Conservation (phyloP, 2,113 vertebrate species). For the Scolopax mira region DNA sequence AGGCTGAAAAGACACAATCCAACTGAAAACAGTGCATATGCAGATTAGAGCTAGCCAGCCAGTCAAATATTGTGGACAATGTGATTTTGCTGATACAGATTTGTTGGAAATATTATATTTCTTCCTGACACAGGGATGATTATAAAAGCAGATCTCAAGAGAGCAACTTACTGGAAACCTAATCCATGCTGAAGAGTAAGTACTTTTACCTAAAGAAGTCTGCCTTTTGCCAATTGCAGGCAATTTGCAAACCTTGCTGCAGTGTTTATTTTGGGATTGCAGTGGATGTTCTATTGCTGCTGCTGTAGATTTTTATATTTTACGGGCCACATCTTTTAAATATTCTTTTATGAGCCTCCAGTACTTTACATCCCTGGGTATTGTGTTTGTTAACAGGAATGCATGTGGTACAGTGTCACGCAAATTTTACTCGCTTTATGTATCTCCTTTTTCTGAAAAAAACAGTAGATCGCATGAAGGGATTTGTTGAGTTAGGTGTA, state of each 20-base stretch:
- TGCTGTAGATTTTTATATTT: background rate
- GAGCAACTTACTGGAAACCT: conserved; percentile 25
- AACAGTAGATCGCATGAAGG: background rate
- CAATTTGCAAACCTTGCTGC: conserved; percentile 12
- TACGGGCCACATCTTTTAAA: background rate
- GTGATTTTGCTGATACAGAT: conserved; percentile 19
- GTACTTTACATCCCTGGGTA: background rate
- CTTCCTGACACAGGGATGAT: background rate
- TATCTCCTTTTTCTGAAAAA: background rate
- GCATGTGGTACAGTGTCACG: background rate
- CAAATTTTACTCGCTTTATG: background rate
- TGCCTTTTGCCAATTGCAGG: background rate
- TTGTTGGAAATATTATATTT: conserved; percentile 13
- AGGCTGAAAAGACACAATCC: background rate
- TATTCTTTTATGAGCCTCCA: background rate
- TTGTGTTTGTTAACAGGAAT: background rate
- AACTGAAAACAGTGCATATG: background rate
- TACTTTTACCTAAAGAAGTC: conserved; percentile 40
- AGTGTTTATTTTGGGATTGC: conserved; percentile 5
- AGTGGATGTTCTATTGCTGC: background rate
- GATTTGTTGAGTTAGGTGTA: background rate
- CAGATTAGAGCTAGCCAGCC: background rate
- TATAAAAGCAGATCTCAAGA: conserved; percentile 19
- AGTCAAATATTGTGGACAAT: background rate
- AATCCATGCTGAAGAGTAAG: background rate